phyloP scores from a whole-genome alignment of 2,888 invertebrate species.

The Lepidocyrtoides sp. region DNA sequence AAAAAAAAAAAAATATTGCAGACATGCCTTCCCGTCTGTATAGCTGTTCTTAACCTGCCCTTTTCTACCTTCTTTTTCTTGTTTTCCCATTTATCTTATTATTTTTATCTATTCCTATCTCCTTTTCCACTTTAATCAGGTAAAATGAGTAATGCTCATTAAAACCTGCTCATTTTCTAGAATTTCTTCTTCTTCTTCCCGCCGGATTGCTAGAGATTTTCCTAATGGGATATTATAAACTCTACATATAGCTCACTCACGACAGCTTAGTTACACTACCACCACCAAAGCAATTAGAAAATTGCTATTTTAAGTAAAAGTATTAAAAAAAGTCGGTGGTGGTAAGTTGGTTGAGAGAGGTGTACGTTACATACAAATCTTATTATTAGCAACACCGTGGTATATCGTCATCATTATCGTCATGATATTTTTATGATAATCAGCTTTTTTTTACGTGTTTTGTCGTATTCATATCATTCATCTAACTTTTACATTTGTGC shows the following conservation, averaged over 20 bases:
- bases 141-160: conserved; percentile 45
- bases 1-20: conserved; percentile 9
- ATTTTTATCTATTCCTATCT: neutral
- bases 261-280: neutral
- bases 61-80: conserved; percentile 11
- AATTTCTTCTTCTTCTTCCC: conserved; percentile 22
- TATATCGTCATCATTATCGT: conserved; percentile 11
- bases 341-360: neutral
- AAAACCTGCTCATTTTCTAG: conserved; percentile 52
- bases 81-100: conserved; percentile 45
- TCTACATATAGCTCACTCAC: neutral
- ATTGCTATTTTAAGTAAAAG: conserved; percentile 59
- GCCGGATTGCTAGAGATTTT: neutral
- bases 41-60: conserved; percentile 23
- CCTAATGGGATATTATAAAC: neutral
- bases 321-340: neutral
- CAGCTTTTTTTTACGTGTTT: conserved; percentile 34
- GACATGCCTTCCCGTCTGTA: neutral
- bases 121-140: conserved; percentile 15
- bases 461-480: neutral
- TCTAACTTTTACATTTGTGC: neutral
- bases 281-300: conserved; percentile 31
- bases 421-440: neutral
- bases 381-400: conserved; percentile 19
- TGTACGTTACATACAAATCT: neutral